Evolutionary conservation across 2,113 vertebrate species (phyloP).

Genomic region (Psilopsiagon aymara): DNA sequence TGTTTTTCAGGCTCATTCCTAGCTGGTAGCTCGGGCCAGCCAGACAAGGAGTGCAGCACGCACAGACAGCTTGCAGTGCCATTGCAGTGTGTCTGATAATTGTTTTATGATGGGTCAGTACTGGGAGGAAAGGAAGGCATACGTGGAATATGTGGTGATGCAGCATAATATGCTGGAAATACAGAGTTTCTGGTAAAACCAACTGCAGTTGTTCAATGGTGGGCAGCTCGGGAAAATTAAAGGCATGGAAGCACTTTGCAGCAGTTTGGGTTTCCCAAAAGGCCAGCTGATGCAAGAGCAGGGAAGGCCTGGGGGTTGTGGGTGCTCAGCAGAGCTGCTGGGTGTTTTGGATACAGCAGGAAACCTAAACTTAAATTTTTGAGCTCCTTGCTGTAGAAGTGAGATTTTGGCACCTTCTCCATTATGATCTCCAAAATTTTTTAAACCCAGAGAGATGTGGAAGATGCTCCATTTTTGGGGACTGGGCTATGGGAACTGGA

Average conservation of each 20-base stretch:
- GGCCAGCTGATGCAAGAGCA: neutral
- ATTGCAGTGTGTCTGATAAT: neutral
- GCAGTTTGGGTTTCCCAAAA: neutral
- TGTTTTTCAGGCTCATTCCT: neutral
- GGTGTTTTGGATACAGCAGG: neutral
- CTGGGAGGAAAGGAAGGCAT: neutral
- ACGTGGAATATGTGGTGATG: neutral
- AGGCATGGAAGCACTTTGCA: neutral
- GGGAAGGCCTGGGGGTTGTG: neutral
- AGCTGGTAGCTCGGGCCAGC: neutral
- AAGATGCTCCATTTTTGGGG: rapidly evolving
- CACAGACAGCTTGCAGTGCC: neutral
- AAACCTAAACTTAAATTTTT: neutral
- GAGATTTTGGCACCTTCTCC: neutral
- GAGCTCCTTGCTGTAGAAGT: neutral
- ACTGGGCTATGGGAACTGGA: neutral
- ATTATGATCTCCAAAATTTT: neutral
- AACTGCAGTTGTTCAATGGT: neutral
- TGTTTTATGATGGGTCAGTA: neutral
- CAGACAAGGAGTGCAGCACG: neutral
- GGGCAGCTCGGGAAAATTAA: neutral
- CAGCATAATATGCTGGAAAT: rapidly evolving
- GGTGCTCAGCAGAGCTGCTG: neutral
- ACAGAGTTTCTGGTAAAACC: neutral
- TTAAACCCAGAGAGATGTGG: neutral